Conservation (phyloP, 2,113 vertebrate genomes). For the Phyllostomus hastatus region DNA sequence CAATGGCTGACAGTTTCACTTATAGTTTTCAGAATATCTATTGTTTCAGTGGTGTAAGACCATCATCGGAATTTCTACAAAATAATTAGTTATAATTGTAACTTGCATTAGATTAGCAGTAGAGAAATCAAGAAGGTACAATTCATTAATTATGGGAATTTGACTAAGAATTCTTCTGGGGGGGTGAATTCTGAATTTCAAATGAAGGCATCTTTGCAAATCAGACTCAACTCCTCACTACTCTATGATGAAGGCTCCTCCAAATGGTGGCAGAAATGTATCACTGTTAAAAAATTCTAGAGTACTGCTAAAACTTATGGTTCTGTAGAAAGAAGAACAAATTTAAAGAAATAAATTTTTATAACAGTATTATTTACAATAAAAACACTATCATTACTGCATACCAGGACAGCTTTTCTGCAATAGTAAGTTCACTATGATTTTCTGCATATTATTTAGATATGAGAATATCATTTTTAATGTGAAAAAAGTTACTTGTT, state of each 20-base stretch:
- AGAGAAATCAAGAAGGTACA: constrained; percentile 25
- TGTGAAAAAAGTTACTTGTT: neutral
- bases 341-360: neutral
- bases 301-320: neutral
- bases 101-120: constrained; percentile 27
- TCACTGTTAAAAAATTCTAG: constrained; percentile 70
- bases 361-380: constrained; percentile 16
- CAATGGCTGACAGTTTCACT: constrained; percentile 36
- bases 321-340: neutral
- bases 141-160: constrained; percentile 39
- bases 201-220: constrained; percentile 65
- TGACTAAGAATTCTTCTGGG: constrained; percentile 41
- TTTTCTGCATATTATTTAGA: neutral
- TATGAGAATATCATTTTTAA: neutral
- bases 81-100: neutral
- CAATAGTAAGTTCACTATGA: neutral
- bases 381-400: neutral
- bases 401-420: neutral
- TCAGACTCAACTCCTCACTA: constrained; percentile 64
- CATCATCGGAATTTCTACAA: neutral
- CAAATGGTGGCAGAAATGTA: constrained; percentile 78
- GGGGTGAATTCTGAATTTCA: constrained; percentile 23
- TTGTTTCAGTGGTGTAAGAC: neutral
- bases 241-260: constrained; percentile 79
- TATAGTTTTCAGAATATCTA: constrained; percentile 47